phyloP scores from a whole-genome alignment of 2,888 invertebrate species.

The Thymelicus sylvestris region DNA sequence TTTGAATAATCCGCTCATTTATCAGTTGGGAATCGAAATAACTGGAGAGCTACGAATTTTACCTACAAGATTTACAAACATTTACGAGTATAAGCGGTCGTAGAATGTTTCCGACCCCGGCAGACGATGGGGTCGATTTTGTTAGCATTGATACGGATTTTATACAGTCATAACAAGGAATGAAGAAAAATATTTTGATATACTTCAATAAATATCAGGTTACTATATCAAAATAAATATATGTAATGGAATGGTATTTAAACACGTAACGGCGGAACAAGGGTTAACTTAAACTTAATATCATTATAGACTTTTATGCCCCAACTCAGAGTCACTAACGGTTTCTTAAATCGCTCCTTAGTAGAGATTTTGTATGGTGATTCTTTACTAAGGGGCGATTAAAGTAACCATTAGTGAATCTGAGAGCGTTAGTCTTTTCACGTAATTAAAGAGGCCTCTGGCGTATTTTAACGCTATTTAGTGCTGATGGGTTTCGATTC shows the following conservation, averaged over 20 bases:
- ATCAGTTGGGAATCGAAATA: constrained; percentile 29
- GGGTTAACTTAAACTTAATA: no score
- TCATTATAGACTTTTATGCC: no score
- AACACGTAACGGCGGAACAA: no score
- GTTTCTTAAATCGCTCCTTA: no score
- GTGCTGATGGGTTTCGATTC: no score
- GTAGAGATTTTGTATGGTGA: no score
- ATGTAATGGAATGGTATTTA: background rate
- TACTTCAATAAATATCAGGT: background rate
- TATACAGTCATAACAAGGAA: constrained; percentile 12
- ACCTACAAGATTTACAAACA: constrained; percentile 32
- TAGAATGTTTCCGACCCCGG: background rate
- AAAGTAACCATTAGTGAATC: no score
- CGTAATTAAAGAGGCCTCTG: no score
- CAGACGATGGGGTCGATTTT: constrained; percentile 3
- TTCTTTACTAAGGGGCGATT: no score
- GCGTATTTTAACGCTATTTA: no score
- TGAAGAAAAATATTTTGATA: constrained; percentile 3
- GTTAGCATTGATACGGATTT: constrained; percentile 14
- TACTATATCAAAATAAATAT: background rate
- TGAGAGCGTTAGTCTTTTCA: no score
- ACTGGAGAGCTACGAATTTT: constrained; percentile 28
- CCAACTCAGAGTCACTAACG: no score
- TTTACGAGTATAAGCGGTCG: constrained; percentile 23
- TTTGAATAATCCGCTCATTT: constrained; percentile 36